Evolutionary conservation across 2,888 invertebrate genomes (phyloP), one percentile per base, ranked within the genome.

Genomic region (Ophion ventricosus): DNA sequence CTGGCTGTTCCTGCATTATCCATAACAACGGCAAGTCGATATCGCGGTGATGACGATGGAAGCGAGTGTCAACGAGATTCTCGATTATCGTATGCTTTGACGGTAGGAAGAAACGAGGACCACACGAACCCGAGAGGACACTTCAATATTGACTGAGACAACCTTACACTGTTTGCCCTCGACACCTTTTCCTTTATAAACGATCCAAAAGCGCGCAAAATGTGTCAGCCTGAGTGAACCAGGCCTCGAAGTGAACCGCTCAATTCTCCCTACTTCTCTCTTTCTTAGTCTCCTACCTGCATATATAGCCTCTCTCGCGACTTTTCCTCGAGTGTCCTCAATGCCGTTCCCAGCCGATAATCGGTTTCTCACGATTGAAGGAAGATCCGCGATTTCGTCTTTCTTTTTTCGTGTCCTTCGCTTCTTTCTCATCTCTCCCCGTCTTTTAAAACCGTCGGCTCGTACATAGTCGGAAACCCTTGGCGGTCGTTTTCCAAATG

Each of bases 61-160:
- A 25, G 35, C 35, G 20, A 25, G 26, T 56, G 54, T 26, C 56
- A 57, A 43, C 54, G 70, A 20, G 40, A 66, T 67, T 75, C 70
- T 69, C 29, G 75, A 79, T 81, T 79, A 84, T 72, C 40, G 59
- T 78, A 78, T 59, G 57, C 25, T 29, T n/a, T 29, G 11, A 49
- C 14, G 64, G 23, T 72, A 54, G 61, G 63, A 61, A 56, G 74
- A 74, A 79, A 78, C 69, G 61, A 74, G 63, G 77, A 49, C 73
- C 84, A 64, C 69, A 63, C 70, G 84, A 85, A 86, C 84, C 80
- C 77, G 77, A 85, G 83, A 86, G 82, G 88, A 87, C 91, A 90
- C 87, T 90, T 88, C 90, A 90, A 91, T 91, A 91, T 91, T 91
- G 91, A 91, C 90, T 87, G 87, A 89, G 88, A 88, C 89, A 88